phyloP scores from a whole-genome alignment of 2,113 vertebrate genomes.

The Gallinago jamesoni region DNA sequence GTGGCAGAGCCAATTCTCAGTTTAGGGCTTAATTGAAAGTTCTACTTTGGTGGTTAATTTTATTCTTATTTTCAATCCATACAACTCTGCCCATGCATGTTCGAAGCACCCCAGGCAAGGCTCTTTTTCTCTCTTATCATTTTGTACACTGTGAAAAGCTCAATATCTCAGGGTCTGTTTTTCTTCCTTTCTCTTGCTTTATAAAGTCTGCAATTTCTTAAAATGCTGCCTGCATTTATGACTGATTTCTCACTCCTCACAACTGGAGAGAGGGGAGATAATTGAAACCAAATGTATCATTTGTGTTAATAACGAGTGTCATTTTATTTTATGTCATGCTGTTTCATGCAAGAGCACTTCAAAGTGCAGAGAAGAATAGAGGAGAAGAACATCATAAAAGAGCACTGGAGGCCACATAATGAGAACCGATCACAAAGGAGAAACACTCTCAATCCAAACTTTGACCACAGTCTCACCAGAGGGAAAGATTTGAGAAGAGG shows the following conservation, averaged over 20 bases:
- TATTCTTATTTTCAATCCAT: neutral
- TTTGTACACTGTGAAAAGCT: neutral
- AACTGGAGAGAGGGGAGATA: conserved; percentile 18
- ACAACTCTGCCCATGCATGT: neutral
- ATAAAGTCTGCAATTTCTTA: conserved; percentile 20
- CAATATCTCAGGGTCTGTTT: neutral
- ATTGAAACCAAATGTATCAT: conserved; percentile 55
- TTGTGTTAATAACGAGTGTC: conserved; percentile 36
- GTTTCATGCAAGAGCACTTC: conserved; percentile 48
- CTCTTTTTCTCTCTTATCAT: neutral
- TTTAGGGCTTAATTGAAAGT: neutral
- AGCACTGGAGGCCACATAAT: neutral
- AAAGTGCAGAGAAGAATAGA: conserved; percentile 54
- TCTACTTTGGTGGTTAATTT: neutral
- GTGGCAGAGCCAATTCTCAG: neutral
- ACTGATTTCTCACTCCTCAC: conserved; percentile 10
- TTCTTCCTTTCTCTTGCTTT: neutral
- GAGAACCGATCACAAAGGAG: neutral
- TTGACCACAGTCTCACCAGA: neutral
- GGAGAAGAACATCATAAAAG: conserved; percentile 36
- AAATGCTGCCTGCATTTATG: conserved; percentile 6
- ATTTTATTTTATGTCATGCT: conserved; percentile 55
- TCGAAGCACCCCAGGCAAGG: neutral
- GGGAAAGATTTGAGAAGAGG: neutral
- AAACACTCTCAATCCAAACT: neutral